phyloP scores from a whole-genome alignment of 2,888 invertebrate species.

The Machimus rusticus region DNA sequence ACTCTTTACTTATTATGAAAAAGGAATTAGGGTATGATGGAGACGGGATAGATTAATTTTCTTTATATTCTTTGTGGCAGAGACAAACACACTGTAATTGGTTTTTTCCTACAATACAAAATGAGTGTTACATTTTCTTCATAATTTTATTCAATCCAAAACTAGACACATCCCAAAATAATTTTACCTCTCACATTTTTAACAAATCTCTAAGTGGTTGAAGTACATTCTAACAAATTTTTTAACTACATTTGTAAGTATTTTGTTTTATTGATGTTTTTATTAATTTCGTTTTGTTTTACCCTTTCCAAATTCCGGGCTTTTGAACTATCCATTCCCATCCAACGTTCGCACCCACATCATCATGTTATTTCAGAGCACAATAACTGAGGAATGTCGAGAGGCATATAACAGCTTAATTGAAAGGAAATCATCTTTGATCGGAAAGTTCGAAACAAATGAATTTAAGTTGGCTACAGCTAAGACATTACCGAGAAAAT shows the following conservation, averaged over 20 bases:
- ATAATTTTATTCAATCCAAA: neutral
- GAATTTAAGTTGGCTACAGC: constrained; percentile 57
- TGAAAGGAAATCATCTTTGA: constrained; percentile 69
- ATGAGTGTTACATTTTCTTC: neutral
- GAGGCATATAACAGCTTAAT: constrained; percentile 93
- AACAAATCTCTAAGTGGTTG: neutral
- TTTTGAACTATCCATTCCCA: constrained; percentile 46
- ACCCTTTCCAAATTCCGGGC: constrained; percentile 37
- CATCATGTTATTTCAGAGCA: constrained; percentile 69
- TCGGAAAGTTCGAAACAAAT: constrained; percentile 58
- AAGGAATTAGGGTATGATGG: neutral
- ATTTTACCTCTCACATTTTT: neutral
- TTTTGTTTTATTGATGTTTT: constrained; percentile 40
- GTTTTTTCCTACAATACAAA: neutral
- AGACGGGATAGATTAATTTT: neutral
- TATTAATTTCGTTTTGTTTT: constrained; percentile 46
- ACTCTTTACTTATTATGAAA: neutral
- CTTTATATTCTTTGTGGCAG: neutral
- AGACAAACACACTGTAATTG: neutral
- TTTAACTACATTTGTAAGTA: constrained; percentile 23
- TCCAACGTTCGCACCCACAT: constrained; percentile 18
- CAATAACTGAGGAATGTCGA: constrained; percentile 87
- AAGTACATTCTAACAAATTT: constrained; percentile 3
- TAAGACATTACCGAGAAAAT: constrained; percentile 58
- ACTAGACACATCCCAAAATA: neutral